Evolutionary conservation across 2,113 vertebrate genomes (phyloP).

Genomic region (Perca flavescens): DNA sequence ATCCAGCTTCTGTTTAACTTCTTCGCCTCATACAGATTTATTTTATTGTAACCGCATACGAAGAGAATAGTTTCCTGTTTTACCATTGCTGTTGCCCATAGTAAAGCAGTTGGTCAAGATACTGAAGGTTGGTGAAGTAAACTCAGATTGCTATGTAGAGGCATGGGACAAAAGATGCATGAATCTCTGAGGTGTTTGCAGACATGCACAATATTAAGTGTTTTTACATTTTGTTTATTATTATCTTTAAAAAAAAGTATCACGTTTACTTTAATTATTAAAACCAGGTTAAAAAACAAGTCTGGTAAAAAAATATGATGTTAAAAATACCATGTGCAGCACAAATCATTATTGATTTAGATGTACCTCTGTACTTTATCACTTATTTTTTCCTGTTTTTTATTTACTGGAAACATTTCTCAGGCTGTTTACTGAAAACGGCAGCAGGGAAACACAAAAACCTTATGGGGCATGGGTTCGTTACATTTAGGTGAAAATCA

Average conservation of each 20-base stretch:
- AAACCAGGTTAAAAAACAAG: background rate
- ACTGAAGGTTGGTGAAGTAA: no score
- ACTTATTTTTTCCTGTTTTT: background rate
- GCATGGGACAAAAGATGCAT: background rate
- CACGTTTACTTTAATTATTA: background rate
- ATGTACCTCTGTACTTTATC: no score
- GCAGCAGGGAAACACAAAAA: background rate
- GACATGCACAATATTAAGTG: background rate
- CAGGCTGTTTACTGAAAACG: no score
- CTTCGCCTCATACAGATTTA: background rate
- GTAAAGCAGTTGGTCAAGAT: background rate
- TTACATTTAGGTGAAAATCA: background rate
- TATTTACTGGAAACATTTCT: background rate
- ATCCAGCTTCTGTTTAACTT: conserved; percentile 5
- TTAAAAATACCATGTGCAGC: background rate
- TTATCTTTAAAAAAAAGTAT: background rate
- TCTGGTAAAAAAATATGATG: no score
- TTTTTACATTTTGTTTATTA: background rate
- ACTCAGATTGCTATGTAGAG: background rate
- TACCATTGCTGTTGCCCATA: background rate
- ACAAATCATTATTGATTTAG: background rate
- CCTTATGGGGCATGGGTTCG: background rate
- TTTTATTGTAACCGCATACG: background rate
- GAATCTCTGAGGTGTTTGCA: background rate
- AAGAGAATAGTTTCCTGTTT: background rate